Evolutionary conservation across 2,113 vertebrate species (phyloP).

Genomic region (Polypterus bichir): DNA sequence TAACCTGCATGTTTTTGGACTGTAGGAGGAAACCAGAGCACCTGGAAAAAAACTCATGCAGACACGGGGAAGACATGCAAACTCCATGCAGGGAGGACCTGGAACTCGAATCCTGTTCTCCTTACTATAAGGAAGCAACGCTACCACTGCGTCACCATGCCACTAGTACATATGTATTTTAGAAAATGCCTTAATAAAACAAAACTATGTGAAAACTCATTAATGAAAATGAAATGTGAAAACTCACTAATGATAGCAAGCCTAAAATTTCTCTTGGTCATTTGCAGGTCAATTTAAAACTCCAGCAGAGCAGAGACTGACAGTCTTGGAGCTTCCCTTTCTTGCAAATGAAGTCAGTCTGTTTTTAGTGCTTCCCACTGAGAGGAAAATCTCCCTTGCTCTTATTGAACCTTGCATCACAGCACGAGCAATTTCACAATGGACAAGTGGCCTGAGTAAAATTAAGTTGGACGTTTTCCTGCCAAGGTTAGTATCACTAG

Average conservation of each 20-base stretch:
- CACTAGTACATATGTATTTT: not conserved
- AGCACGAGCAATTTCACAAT: conserved; percentile 48
- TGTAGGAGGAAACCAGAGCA: too few relatives aligned
- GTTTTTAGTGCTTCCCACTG: conserved; percentile 62
- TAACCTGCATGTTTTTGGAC: too few relatives aligned
- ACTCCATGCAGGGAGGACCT: too few relatives aligned
- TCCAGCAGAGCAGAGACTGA: conserved; percentile 47
- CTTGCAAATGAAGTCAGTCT: conserved; percentile 56
- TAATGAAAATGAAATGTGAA: too few relatives aligned
- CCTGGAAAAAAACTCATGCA: too few relatives aligned
- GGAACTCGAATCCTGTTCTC: too few relatives aligned
- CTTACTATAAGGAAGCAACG: too few relatives aligned
- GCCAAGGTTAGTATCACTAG: conserved; percentile 53
- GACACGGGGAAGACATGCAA: too few relatives aligned
- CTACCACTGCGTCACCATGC: too few relatives aligned
- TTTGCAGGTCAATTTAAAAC: conserved; percentile 67
- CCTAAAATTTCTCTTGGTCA: not conserved
- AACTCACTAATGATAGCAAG: too few relatives aligned
- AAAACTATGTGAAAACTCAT: not conserved
- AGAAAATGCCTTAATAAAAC: conserved; percentile 4
- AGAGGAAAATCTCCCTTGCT: conserved; percentile 49
- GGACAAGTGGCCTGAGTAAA: conserved; percentile 58
- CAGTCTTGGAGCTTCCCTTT: conserved; percentile 63
- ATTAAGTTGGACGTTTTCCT: conserved; percentile 74
- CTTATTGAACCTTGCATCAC: conserved; percentile 58